Conservation (phyloP, 2,888 invertebrate species). For the Campaea margaritaria region DNA sequence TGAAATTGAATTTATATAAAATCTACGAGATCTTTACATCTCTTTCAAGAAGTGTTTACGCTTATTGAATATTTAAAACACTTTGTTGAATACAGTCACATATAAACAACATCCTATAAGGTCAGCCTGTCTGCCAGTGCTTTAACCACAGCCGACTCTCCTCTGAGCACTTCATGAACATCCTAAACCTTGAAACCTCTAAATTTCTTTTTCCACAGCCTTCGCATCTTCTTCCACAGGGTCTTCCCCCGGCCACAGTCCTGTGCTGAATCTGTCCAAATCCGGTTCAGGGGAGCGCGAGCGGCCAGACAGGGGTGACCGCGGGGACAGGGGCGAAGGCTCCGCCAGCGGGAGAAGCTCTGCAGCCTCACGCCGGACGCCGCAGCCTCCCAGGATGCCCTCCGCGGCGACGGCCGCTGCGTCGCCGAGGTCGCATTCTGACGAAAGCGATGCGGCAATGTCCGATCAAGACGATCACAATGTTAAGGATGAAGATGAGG, state of each 20-base stretch:
- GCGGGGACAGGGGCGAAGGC: slow-evolving; percentile 65
- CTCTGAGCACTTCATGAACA: not conserved
- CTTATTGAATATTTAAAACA: no score
- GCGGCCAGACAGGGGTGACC: slow-evolving; percentile 84
- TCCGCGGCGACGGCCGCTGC: slow-evolving; percentile 86
- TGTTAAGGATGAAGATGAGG: slow-evolving; percentile 93
- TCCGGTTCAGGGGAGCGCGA: slow-evolving; percentile 92
- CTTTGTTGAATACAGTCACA: no score
- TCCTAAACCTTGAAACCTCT: slow-evolving; percentile 15
- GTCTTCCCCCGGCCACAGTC: slow-evolving; percentile 96
- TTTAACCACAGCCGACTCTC: not conserved
- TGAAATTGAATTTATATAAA: no score
- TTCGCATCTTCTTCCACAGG: slow-evolving; percentile 76
- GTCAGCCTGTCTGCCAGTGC: no score
- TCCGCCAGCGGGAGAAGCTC: slow-evolving; percentile 77
- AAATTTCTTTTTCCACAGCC: slow-evolving; percentile 42
- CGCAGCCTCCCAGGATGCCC: slow-evolving; percentile 82
- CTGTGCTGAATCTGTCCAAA: slow-evolving; percentile 95
- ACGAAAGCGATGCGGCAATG: slow-evolving; percentile 92
- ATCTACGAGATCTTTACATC: no score
- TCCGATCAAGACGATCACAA: slow-evolving; percentile 95
- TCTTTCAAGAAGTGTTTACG: no score
- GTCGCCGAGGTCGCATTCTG: slow-evolving; percentile 90
- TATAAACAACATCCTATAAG: no score
- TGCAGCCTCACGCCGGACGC: slow-evolving; percentile 87